Base-by-base conservation (phyloP, 2,888 invertebrate species). In the Pyrochroa serraticornis region DNA sequence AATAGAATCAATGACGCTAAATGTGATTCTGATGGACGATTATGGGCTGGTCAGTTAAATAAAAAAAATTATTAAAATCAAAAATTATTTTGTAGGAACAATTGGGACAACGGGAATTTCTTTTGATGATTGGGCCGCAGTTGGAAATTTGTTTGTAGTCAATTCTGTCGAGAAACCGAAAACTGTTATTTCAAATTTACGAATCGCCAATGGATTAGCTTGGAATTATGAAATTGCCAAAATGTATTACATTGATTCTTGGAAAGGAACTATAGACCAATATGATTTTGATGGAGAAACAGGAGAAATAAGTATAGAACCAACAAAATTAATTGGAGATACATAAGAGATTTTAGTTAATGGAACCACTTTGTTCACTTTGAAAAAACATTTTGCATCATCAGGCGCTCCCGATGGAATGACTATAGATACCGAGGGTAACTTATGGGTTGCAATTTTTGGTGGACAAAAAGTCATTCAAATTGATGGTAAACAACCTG, bases 401-500 rank as follows among this genome's bases (percentile, higher is more conserved):
- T 5, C 71, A 8, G 81, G 84, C n/a, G 81, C 86, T 65, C 87
- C 87, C 47, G 90, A 91, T 77, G 90, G 90, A 12, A 71, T 80
- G 46, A 66, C 73, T 2, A 79, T 84, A 34, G 92, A 92, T 78
- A 82, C 83, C 0, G 86, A 91, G 60, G 91, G 88, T 7, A 88
- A 89, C 74, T 80, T 92, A 6, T 92, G 91, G 89, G 83, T 92
- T 33, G 90, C 91, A 46, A 87, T 87, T 72, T 92, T 87, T 71
- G 84, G 84, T 62, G 90, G 86, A 1, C 82, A 84, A 9, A 83
- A 84, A 72, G 81, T 88, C 43, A 64, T 77, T n/a, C 71, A 85
- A 72, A 79, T 87, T 22, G 83, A 87, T 71, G 85, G 86, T 0
- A 71, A 69, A 1, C 75, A 78, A 57, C 64, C 31, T 81, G 87